Evolutionary conservation across 2,113 vertebrate genomes (phyloP), one percentile per base, ranked within the genome.

Genomic region (Cephalopterus ornatus): DNA sequence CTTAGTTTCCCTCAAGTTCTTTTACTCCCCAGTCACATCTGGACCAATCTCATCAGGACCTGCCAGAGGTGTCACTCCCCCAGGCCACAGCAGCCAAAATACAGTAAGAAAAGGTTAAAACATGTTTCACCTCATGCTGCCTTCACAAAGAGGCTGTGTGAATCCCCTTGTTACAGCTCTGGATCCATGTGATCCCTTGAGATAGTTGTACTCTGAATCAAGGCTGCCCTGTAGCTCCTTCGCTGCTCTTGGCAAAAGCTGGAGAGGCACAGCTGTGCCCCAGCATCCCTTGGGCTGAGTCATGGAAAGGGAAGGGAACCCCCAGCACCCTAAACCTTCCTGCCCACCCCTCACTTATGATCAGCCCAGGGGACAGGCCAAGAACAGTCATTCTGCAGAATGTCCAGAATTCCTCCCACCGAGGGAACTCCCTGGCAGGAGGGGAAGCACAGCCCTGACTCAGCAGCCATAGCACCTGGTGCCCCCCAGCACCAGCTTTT

Each of bases 91-190:
- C 39, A 61, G 24, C 72, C 41, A 63, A 22, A 41, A 70, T 3
- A 37, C 39, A 24, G 17, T 7, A 41, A 39, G n/a, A 20, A 63
- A 49, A 71, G 32, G 62, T 28, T 23, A 8, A 83, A 70, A 28
- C 56, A 17, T 10, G 15, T 33, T 76, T 77, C 18, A 42, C 11
- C 30, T 53, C 1, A 49, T 62, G 63, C 41, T 77, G 63, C 47
- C 63, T 63, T 49, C 2, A 6, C 30, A 27, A 27, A 47, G 63
- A n/a, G 41, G 26, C n/a, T 76, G 58, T 12, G 35, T 50, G n/a
- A 18, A 33, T 71, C 41, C 35, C 41, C 42, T 42, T 0, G 0
- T 28, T 24, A 13, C 1, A 2, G 67, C 35, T 56, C 35, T 0
- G 13, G 8, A 24, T 39, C 44, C 39, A 26, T 4, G 4, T 3